Conservation (phyloP, 1,140 invertebrate species). For the Amphibalanus amphitrite region DNA sequence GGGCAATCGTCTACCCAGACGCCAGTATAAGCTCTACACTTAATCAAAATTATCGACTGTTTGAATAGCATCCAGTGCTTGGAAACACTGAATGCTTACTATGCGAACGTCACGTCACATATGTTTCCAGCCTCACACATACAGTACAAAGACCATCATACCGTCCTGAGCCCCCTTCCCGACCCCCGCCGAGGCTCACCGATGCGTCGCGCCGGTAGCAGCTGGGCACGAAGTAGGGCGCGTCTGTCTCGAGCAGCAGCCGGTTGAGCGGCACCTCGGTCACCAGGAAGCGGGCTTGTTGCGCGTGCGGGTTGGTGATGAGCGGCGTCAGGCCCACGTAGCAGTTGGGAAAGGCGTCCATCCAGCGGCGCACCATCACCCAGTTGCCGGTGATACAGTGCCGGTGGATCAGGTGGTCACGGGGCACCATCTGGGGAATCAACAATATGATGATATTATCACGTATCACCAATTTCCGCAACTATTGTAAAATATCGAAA, state of each 20-base stretch:
- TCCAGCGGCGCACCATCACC: constrained; percentile 24
- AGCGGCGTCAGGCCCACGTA: constrained; percentile 31
- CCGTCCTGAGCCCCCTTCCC: no score
- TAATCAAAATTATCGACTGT: no score
- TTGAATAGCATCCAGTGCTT: no score
- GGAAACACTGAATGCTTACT: no score
- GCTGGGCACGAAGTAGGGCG: constrained; percentile 32
- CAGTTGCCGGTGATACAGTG: constrained; percentile 31
- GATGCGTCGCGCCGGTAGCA: not conserved
- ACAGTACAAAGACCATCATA: no score
- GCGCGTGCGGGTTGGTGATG: constrained; percentile 25
- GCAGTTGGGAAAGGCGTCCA: constrained; percentile 27
- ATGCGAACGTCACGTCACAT: constrained; percentile 19
- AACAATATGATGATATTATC: not conserved
- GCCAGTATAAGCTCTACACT: no score
- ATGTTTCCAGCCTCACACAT: constrained; percentile 21
- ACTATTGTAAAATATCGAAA: no score
- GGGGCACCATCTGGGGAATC: constrained; percentile 24
- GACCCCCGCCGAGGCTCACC: no score
- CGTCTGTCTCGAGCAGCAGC: constrained; percentile 32
- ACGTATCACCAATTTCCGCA: no score
- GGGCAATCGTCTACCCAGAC: no score
- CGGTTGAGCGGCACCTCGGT: constrained; percentile 26
- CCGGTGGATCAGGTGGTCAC: constrained; percentile 28
- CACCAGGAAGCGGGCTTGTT: constrained; percentile 24